Evolutionary conservation across 2,888 invertebrate species (phyloP), one percentile per base, ranked within the genome.

Genomic region (Phragmatobia fuliginosa): DNA sequence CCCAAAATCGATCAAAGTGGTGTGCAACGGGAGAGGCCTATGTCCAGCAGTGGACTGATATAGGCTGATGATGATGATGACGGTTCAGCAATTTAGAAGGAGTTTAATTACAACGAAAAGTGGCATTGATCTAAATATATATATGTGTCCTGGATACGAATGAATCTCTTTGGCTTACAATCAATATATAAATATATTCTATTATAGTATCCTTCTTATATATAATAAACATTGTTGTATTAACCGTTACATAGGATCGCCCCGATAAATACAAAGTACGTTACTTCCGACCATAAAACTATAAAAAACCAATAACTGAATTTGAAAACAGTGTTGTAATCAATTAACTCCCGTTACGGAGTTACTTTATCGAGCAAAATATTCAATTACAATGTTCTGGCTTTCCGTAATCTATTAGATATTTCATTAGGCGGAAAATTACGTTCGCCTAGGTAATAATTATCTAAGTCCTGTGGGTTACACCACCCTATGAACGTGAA

Each of bases 361-460:
- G 60, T 45, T 38, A 70, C 18, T 81, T 77, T 71, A 83, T 73
- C 65, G 70, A 71, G 72, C 72, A 63, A 77, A 81, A 77, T 75
- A 75, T 83, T 81, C 72, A 67, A 71, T 80, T 73, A 81, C 68
- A 66, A 70, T 33, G 45, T 62, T 74, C 73, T 71, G 49, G 70
- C 70, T 73, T 79, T 73, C 71, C 74, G 79, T 77, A 77, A 83
- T 83, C 78, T 79, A 82, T 82, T 83, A 82, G 78, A 80, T 75
- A 78, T 82, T 87, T 83, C 79, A 86, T 85, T 83, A 86, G 68
- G 77, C 75, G 81, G 81, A 82, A 84, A 86, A 84, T 86, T 84
- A 81, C 81, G 75, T 75, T 79, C 74, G 64, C 67, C 52, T 66
- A 67, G 67, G 70, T 71, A 73, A 78, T 81, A 77, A 77, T 82